Percentiles rank a stretch among this genome's conserved stretches.
These are phyloP conservation scores for Baryphthengus martii DNA, from an alignment of 2,113 vertebrate species.

Conservation along the genomic window DNA sequence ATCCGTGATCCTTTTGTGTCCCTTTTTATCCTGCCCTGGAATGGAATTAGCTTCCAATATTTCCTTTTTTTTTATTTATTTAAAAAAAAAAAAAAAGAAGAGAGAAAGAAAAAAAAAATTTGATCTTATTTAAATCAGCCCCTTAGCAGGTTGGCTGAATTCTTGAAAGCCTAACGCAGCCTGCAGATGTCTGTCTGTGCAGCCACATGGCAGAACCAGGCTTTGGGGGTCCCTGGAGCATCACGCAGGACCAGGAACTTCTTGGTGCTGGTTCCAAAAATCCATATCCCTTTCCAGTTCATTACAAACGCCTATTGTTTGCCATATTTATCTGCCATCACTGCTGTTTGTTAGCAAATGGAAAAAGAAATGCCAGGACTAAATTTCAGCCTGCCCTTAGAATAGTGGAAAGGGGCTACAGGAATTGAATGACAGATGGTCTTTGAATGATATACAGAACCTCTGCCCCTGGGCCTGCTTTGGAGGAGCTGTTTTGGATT, in stretches of 20 bases:
- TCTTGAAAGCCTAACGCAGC: conserved; percentile 63
- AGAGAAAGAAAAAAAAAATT: not conserved
- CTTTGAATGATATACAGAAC: conserved; percentile 92
- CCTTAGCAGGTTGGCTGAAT: conserved; percentile 76
- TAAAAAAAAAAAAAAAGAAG: not conserved
- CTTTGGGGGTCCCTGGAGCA: conserved; percentile 75
- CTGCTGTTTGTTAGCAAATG: conserved; percentile 90
- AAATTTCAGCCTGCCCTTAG: conserved; percentile 80
- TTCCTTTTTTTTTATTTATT: not conserved
- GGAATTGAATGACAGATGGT: conserved; percentile 94
- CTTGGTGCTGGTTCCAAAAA: conserved; percentile 78
- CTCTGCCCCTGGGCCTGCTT: conserved; percentile 87
- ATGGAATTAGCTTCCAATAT: conserved; percentile 56
- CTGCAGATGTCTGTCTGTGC: conserved; percentile 79
- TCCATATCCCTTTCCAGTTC: conserved; percentile 81
- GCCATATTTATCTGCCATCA: conserved; percentile 85
- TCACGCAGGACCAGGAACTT: conserved; percentile 71
- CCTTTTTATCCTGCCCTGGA: conserved; percentile 53
- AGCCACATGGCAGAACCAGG: conserved; percentile 80
- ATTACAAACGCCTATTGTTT: conserved; percentile 83
- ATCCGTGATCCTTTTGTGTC: conserved; percentile 38
- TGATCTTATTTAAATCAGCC: conserved; percentile 80
- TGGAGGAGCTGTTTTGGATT: conserved; percentile 88
- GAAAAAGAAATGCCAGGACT: conserved; percentile 81
- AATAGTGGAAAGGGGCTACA: conserved; percentile 78